phyloP scores from a whole-genome alignment of 2,888 invertebrate species.

The Oligia strigilis region DNA sequence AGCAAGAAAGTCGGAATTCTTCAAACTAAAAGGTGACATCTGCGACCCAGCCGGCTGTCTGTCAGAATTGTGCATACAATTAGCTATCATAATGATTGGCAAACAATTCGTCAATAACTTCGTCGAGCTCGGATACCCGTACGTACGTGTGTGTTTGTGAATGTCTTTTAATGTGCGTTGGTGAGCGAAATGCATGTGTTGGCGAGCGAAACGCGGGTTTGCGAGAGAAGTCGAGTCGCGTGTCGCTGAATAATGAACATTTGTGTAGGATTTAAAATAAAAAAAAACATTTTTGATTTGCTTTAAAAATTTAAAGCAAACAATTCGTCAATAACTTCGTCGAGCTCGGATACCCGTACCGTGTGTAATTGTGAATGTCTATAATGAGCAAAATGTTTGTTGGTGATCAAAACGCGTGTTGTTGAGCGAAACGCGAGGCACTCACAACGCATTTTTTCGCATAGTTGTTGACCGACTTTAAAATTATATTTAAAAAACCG shows the following conservation, averaged over 20 bases:
- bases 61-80: conserved; percentile 97
- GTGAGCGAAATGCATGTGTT: neutral
- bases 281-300: too few relatives aligned
- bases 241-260: neutral
- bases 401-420: neutral
- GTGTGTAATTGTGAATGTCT: neutral
- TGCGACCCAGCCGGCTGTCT: conserved; percentile 98
- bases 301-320: neutral
- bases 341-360: neutral
- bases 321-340: too few relatives aligned
- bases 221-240: neutral
- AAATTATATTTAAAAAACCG: too few relatives aligned
- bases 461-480: too few relatives aligned
- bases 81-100: conserved; percentile 98
- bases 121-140: conserved; percentile 97
- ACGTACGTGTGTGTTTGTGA: conserved; percentile 81
- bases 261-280: neutral
- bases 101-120: conserved; percentile 98
- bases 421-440: neutral
- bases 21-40: conserved; percentile 95
- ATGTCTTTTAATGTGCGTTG: conserved; percentile 32
- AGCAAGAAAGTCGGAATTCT: conserved; percentile 94
- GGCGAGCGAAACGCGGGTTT: neutral
- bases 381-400: neutral
- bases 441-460: neutral